These are phyloP conservation scores for Seladonia tumulorum DNA, from an alignment of 2,888 invertebrate species.

Conservation along the genomic window DNA sequence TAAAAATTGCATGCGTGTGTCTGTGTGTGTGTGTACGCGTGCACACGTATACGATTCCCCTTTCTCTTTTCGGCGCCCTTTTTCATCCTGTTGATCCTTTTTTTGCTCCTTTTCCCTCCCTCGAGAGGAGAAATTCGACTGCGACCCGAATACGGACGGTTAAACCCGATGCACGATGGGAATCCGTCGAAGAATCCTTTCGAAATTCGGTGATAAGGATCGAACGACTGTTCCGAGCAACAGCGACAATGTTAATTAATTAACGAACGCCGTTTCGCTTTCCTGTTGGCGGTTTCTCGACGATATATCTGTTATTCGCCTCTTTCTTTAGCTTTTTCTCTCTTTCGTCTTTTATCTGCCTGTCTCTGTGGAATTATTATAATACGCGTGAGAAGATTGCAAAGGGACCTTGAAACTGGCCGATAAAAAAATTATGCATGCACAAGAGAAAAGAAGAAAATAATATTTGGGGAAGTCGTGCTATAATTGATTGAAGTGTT, in stretches of 20 bases:
- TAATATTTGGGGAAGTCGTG: no score
- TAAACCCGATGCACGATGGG: not conserved
- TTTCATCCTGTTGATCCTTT: conserved; percentile 41
- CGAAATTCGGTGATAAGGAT: not conserved
- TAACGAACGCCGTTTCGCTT: not conserved
- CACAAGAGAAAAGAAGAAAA: no score
- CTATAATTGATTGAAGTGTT: no score
- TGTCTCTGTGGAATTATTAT: no score
- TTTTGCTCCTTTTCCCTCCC: conserved; percentile 19
- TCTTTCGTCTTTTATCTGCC: no score
- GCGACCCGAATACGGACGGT: conserved; percentile 44
- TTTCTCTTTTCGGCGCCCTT: conserved; percentile 66
- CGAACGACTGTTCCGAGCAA: not conserved
- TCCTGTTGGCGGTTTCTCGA: not conserved
- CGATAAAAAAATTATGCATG: no score
- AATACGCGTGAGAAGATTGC: no score
- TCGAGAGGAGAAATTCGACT: conserved; percentile 65
- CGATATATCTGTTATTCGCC: no score
- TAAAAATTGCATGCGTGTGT: not conserved
- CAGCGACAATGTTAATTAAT: not conserved
- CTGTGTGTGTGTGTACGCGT: not conserved
- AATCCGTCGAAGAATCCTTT: not conserved
- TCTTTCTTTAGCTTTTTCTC: no score
- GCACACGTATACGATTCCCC: conserved; percentile 30
- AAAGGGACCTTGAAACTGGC: no score